Evolutionary conservation across 2,113 vertebrate species (phyloP).

Genomic region (crab-eating macaque (Macaca fascicularis)): T2T-MFA8v1.1 NC_088379.1:103772501-103773000

Average conservation of each 20-base stretch:
- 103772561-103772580: slow-evolving; percentile 36
- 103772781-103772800: background rate
- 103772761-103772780: background rate
- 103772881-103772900: slow-evolving; percentile 3
- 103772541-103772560: background rate
- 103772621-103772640: background rate
- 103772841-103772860: background rate
- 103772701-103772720: background rate
- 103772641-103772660: slow-evolving; percentile 28
- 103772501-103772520: background rate
- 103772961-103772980: background rate
- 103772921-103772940: slow-evolving; percentile 7
- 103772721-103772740: background rate
- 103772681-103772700: background rate
- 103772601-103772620: slow-evolving; percentile 8
- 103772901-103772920: background rate
- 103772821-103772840: slow-evolving; percentile 11
- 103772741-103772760: background rate
- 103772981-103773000: background rate
- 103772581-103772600: background rate
- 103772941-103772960: slow-evolving; percentile 6
- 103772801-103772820: background rate
- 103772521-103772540: slow-evolving; percentile 32
- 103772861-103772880: background rate
- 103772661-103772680: background rate